Percentiles rank a stretch among this genome's conserved stretches.
Evolutionary conservation across 2,888 invertebrate species (phyloP).

Genomic region (Notocelia uddmanniana): DNA sequence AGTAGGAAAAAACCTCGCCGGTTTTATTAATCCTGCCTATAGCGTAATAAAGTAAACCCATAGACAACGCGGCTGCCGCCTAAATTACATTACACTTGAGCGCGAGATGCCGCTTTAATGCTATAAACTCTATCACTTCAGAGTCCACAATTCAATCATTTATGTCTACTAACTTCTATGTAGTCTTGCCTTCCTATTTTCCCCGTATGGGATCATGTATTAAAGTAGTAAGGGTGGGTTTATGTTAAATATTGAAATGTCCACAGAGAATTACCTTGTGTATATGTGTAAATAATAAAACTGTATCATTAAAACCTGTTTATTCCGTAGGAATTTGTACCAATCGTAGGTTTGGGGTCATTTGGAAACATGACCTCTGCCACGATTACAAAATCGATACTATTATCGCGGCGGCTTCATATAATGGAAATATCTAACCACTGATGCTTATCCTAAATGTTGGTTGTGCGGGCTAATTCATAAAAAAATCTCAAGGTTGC

Average conservation of each 20-base stretch:
- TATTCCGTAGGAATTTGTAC: conserved; percentile 8
- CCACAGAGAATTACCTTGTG: too few species aligned
- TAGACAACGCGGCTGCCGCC: conserved; percentile 13
- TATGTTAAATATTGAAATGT: too few species aligned
- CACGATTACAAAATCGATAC: not conserved
- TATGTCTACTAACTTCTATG: too few species aligned
- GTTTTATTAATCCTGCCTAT: conserved; percentile 31
- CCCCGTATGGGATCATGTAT: too few species aligned
- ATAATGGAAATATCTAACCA: not conserved
- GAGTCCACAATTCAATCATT: not conserved
- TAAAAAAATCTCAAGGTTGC: not conserved
- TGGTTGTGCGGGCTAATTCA: not conserved
- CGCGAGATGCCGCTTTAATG: conserved; percentile 4
- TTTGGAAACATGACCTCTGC: conserved; percentile 13
- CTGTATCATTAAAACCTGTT: conserved; percentile 5
- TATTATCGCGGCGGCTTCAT: not conserved
- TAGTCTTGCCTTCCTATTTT: too few species aligned
- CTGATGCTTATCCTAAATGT: not conserved
- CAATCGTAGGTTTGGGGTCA: conserved; percentile 11
- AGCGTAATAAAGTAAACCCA: conserved; percentile 32
- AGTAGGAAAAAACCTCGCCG: not conserved
- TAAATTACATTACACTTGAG: conserved; percentile 21
- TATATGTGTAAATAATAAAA: too few species aligned
- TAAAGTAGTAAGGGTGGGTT: too few species aligned
- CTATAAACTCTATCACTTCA: conserved; percentile 4